Base-by-base conservation (phyloP, 1,140 invertebrate genomes). In the Ceratoteleas bidentatus region DNA sequence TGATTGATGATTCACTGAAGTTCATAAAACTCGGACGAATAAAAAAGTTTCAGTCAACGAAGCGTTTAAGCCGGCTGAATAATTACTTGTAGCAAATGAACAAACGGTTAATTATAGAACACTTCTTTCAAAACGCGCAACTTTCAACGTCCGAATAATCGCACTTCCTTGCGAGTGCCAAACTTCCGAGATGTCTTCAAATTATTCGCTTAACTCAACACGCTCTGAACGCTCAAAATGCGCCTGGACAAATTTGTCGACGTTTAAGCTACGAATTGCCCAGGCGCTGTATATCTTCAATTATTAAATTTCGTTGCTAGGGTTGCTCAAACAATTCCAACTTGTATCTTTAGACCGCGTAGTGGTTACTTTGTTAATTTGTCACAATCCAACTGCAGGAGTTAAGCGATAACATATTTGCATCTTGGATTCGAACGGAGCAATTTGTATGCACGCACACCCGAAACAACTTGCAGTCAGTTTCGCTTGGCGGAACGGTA, bases 241-340 rank as follows among this genome's bases (percentile, higher is more conserved):
- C 34, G 9, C 58, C 9, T 64, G 60, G 50, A 65, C 61, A 66
- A 45, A 66, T 66, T 66, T 65, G 24, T 16, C 36, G 38, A 32
- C 62, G 33, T 65, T 54, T 53, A 65, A 65, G 24, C 49, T 40
- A 54, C 36, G 15, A 11, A 15, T 65, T 5, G 61, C 38, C 50
- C 16, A n/a, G 40, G 15, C 15, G 33, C 49, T 47, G 24, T 56
- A 36, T 56, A 36, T 66, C 52, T 56, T 32, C 50, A 66, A 56
- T 66, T 66, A 66, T 66, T 66, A 66, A 66, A 56, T 66, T 66
- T 66, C n/a, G 16, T 14, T 13, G 32, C 15, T 65, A 53, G 9
- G 40, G 49, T 65, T 65, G 36, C 50, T 49, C 50, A 53, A 65
- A 65, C 61, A 65, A 53, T 65, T 53, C 38, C 15, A 53, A 64